A percentile compares a stretch with the other conserved stretches of the same genome.
These are phyloP conservation scores for Orycteropus afer DNA, from an alignment of 2,113 vertebrate genomes.

Conservation along the genomic window DNA sequence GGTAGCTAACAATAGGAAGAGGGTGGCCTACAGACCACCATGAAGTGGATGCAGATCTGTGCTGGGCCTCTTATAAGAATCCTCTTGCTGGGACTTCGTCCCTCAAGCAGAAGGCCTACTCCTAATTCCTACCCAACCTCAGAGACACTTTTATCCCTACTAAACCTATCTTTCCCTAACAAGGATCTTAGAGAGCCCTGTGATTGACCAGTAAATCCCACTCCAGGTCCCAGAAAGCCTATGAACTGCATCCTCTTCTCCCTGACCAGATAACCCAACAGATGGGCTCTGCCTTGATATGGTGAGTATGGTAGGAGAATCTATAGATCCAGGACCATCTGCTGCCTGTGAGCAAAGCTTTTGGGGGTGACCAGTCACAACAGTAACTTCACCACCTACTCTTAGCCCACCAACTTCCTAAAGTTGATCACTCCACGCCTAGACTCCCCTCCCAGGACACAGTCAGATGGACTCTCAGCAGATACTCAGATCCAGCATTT, in stretches of 20 bases:
- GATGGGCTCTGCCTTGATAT: neutral
- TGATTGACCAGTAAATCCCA: neutral
- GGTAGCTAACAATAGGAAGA: neutral
- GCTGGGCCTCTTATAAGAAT: neutral
- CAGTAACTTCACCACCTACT: neutral
- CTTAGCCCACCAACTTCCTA: neutral
- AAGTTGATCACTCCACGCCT: neutral
- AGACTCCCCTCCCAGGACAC: neutral
- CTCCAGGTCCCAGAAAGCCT: neutral
- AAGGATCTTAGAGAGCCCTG: neutral
- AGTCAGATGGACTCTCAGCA: neutral
- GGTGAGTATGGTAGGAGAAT: neutral
- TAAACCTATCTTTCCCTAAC: neutral
- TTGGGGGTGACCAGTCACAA: neutral
- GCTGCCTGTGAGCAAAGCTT: neutral
- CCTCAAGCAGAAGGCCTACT: neutral
- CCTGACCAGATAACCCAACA: neutral
- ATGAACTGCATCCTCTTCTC: neutral
- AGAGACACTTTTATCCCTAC: neutral
- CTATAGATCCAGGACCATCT: neutral
- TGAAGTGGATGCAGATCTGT: rapidly evolving
- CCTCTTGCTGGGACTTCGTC: neutral
- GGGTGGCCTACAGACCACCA: neutral
- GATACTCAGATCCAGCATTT: neutral
- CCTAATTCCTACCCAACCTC: neutral